Conservation (phyloP, 2,888 invertebrate genomes). For the Nipponacmea schrenckii region DNA sequence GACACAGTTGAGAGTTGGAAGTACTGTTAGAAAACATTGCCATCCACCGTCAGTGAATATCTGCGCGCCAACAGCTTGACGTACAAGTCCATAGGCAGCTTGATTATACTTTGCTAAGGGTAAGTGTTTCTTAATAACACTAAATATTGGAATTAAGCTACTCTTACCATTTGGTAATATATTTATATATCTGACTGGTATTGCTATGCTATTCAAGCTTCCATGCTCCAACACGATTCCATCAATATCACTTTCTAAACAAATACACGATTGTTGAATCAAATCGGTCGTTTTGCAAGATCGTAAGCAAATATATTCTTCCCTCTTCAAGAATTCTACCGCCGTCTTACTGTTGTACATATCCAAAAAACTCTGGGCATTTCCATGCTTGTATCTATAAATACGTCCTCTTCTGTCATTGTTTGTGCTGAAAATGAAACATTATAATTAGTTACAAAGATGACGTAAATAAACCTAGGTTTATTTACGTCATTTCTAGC, state of each 20-base stretch:
- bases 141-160: neutral
- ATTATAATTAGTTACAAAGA: no score
- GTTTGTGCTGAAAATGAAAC: neutral
- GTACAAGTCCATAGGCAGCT: neutral
- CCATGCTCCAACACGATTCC: neutral
- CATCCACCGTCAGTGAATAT: neutral
- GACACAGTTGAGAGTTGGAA: neutral
- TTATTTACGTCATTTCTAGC: no score
- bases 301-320: neutral
- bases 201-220: neutral
- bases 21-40: neutral
- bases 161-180: neutral
- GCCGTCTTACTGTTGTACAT: neutral
- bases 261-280: neutral
- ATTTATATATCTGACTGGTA: neutral
- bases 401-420: slow-evolving; percentile 1
- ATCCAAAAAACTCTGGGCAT: neutral
- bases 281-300: neutral
- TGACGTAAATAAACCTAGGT: no score
- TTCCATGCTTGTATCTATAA: neutral
- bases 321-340: neutral
- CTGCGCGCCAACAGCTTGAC: neutral
- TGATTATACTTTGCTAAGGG: neutral
- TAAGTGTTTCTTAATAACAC: neutral
- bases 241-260: neutral